Conservation (phyloP, 1,140 invertebrate species). For the Drosophila repletoides region DNA sequence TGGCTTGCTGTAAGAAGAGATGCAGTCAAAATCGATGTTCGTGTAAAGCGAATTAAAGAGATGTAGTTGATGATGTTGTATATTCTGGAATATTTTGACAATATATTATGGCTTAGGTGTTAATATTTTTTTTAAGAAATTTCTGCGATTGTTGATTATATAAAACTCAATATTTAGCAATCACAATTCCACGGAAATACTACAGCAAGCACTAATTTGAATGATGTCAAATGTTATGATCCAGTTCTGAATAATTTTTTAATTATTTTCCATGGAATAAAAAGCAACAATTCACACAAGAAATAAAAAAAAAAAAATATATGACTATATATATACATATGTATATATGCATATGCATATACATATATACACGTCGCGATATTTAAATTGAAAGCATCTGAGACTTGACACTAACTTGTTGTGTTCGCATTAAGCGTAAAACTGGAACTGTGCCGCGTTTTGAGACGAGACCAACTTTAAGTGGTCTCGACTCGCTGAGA, state of each 20-base stretch:
- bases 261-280: background rate
- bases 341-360: background rate
- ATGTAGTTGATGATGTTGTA: too few relatives aligned
- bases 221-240: too few relatives aligned
- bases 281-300: constrained; percentile 11
- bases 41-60: too few relatives aligned
- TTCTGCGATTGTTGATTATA: background rate
- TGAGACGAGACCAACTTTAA: constrained; percentile 58
- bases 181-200: background rate
- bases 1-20: constrained; percentile 34
- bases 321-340: background rate
- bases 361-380: background rate
- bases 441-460: constrained; percentile 61
- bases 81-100: too few relatives aligned
- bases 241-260: too few relatives aligned
- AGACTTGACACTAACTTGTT: constrained; percentile 70
- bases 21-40: too few relatives aligned
- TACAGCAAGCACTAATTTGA: background rate
- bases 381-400: constrained; percentile 19
- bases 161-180: background rate
- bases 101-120: too few relatives aligned
- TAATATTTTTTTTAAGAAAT: too few relatives aligned
- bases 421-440: constrained; percentile 69
- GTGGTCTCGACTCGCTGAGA: constrained; percentile 70
- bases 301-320: constrained; percentile 24